Evolutionary conservation across 2,888 invertebrate genomes (phyloP).

Genomic region (Deroplatys truncata): DNA sequence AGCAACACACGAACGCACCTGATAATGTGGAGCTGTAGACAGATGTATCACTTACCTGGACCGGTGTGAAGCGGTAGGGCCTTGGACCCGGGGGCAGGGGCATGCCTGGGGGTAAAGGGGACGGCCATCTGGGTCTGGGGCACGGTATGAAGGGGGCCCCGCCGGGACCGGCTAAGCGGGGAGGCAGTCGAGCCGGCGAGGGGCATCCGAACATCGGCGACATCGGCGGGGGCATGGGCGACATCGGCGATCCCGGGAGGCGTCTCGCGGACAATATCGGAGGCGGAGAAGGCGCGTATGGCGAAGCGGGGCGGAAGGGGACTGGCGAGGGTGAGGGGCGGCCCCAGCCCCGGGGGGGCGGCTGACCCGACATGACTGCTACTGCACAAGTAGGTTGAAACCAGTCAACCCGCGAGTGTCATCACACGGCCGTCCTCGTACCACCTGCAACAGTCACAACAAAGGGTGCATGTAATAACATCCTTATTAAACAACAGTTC

Average conservation of each 20-base stretch:
- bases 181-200: slow-evolving; percentile 34
- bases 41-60: slow-evolving; percentile 19
- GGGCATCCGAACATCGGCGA: slow-evolving; percentile 40
- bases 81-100: slow-evolving; percentile 46
- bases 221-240: slow-evolving; percentile 20
- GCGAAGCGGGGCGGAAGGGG: slow-evolving; percentile 70
- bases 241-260: slow-evolving; percentile 45
- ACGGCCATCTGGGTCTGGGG: slow-evolving; percentile 63
- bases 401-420: slow-evolving; percentile 12
- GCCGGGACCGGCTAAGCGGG: slow-evolving; percentile 30
- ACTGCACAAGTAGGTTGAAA: slow-evolving; percentile 6
- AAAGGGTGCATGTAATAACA: no score
- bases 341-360: slow-evolving; percentile 30
- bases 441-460: background rate
- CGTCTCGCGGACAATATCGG: slow-evolving; percentile 40
- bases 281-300: slow-evolving; percentile 72
- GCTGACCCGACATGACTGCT: slow-evolving; percentile 25
- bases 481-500: no score
- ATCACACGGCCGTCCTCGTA: background rate
- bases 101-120: slow-evolving; percentile 47
- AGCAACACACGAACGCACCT: no score
- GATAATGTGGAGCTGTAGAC: no score
- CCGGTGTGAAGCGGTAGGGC: slow-evolving; percentile 46
- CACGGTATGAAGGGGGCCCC: slow-evolving; percentile 53
- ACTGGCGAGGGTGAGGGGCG: slow-evolving; percentile 42